Evolutionary conservation across 2,113 vertebrate genomes (phyloP).

Genomic region (Cyprinodon brontotheroides): DNA sequence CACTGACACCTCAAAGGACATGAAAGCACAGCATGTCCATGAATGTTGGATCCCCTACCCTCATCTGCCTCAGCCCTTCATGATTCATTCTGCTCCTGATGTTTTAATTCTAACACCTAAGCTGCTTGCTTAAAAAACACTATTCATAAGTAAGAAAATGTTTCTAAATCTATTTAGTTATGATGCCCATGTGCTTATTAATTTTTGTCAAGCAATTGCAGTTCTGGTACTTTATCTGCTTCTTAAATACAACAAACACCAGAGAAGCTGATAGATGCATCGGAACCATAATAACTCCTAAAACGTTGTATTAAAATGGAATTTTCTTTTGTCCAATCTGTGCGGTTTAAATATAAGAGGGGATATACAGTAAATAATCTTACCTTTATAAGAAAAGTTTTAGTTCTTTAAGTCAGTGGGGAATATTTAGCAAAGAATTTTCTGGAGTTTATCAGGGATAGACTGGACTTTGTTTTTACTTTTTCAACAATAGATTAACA

Average conservation of each 20-base stretch:
- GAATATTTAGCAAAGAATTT: too few species aligned
- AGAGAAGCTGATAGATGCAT: not conserved
- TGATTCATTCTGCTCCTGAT: slow-evolving; percentile 21
- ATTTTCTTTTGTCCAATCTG: not conserved
- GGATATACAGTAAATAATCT: not conserved
- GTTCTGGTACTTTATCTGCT: not conserved
- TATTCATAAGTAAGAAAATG: not conserved
- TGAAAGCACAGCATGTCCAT: slow-evolving; percentile 36
- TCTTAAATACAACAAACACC: not conserved
- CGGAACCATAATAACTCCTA: not conserved
- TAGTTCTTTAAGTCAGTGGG: not conserved
- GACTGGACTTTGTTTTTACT: too few species aligned
- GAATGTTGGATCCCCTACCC: slow-evolving; percentile 3
- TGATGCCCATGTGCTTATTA: not conserved
- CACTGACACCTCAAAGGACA: slow-evolving; percentile 28
- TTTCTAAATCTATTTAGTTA: not conserved
- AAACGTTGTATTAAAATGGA: not conserved
- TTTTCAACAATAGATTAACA: too few species aligned
- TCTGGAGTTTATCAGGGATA: too few species aligned
- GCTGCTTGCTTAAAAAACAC: not conserved
- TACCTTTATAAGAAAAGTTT: not conserved
- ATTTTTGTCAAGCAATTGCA: not conserved
- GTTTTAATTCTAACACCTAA: not conserved
- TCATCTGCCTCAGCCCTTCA: slow-evolving; percentile 13
- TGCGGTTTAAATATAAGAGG: not conserved